phyloP scores from a whole-genome alignment of 2,797 vertebrate genomes.

The Tenualosa thibaudeaui region DNA sequence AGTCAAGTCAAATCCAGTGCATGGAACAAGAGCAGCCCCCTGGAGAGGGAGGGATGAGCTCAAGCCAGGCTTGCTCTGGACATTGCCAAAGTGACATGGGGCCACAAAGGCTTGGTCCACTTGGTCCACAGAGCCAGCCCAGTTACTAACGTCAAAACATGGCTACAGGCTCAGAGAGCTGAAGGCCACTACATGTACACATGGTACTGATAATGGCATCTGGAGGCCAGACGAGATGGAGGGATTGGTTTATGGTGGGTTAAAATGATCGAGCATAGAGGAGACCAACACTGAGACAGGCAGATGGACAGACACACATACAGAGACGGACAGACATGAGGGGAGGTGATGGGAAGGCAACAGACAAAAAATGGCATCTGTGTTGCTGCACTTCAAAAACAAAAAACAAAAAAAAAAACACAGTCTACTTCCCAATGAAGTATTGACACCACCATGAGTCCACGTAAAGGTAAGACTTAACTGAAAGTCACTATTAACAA shows the following conservation, averaged over 20 bases:
- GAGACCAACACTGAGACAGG: neutral
- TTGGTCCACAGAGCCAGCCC: neutral
- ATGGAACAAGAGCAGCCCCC: neutral
- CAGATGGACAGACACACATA: constrained; percentile 8
- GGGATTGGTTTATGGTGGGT: neutral
- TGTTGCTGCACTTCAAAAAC: neutral
- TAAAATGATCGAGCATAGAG: neutral
- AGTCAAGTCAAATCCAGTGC: neutral
- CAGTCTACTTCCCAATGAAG: neutral
- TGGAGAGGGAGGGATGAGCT: neutral
- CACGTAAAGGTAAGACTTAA: neutral
- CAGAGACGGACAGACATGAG: neutral
- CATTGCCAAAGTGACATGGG: neutral
- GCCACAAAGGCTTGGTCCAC: neutral
- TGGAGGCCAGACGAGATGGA: neutral
- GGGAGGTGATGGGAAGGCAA: neutral
- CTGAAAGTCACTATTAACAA: neutral
- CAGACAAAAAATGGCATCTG: neutral
- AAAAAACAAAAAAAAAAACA: neutral
- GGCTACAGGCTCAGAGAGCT: constrained; percentile 1
- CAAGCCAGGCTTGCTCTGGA: constrained; percentile 2
- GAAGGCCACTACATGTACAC: neutral
- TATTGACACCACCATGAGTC: neutral
- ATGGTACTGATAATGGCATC: neutral
- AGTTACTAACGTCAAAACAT: neutral